Percentiles rank a stretch among this genome's conserved stretches.
These are phyloP conservation scores for Sphaerophoria rueppellii DNA, from an alignment of 2,888 invertebrate species.

Conservation along the genomic window DNA sequence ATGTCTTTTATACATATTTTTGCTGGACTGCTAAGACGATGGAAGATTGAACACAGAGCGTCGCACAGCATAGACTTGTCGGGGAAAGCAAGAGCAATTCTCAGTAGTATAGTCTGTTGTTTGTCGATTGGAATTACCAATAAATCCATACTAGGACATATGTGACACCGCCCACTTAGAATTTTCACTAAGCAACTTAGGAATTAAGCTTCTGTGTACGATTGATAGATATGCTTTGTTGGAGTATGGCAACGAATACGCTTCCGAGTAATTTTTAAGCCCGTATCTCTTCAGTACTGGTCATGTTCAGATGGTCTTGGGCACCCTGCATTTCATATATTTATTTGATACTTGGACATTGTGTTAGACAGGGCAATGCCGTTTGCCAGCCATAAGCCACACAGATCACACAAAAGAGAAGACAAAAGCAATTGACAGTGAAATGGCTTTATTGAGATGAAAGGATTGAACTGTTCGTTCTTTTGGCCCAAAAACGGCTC, in stretches of 20 bases:
- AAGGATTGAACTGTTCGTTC: slow-evolving; percentile 23
- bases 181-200: slow-evolving; percentile 58
- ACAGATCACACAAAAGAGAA: slow-evolving; percentile 7
- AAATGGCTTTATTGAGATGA: slow-evolving; percentile 39
- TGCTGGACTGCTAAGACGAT: background rate
- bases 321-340: slow-evolving; percentile 51
- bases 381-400: slow-evolving; percentile 31
- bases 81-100: too few relatives aligned
- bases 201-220: slow-evolving; percentile 27
- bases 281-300: background rate
- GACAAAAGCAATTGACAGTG: slow-evolving; percentile 40
- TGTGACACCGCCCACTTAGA: slow-evolving; percentile 68
- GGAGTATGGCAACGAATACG: background rate
- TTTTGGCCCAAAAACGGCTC: background rate
- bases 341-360: slow-evolving; percentile 50
- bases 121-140: slow-evolving; percentile 64
- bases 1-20: slow-evolving; percentile 25
- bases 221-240: slow-evolving; percentile 23
- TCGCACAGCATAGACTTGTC: slow-evolving; percentile 10
- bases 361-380: background rate
- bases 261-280: slow-evolving; percentile 23
- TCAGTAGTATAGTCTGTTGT: slow-evolving; percentile 22
- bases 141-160: slow-evolving; percentile 63
- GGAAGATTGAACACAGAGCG: background rate
- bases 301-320: slow-evolving; percentile 19